Percentiles rank a stretch among this genome's conserved stretches.
Conservation (phyloP, 2,113 vertebrate species). For the Neogobius melanostomus region DNA sequence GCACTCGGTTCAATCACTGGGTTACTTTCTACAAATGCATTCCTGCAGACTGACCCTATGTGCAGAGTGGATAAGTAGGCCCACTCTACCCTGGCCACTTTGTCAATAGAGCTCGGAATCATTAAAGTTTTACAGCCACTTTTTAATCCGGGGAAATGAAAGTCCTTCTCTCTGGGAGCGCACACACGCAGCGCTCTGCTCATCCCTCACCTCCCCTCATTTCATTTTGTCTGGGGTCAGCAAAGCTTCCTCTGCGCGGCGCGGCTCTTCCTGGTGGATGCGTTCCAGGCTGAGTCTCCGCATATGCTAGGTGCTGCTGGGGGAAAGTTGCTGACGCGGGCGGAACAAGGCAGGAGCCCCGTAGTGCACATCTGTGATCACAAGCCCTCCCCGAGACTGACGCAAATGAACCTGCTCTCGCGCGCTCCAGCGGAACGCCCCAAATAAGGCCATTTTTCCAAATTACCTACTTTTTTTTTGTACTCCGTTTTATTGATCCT, state of each 20-base stretch:
- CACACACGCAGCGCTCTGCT: constrained; percentile 27
- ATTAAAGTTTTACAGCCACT: constrained; percentile 57
- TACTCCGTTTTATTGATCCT: constrained; percentile 10
- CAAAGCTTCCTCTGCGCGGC: constrained; percentile 63
- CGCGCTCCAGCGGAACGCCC: constrained; percentile 28
- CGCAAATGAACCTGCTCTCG: constrained; percentile 57
- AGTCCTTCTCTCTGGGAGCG: not conserved
- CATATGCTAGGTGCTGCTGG: constrained; percentile 73
- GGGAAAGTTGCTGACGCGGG: constrained; percentile 73
- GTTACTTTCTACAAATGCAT: constrained; percentile 15
- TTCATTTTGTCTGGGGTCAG: constrained; percentile 71
- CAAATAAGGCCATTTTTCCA: constrained; percentile 34
- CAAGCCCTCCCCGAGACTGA: constrained; percentile 60
- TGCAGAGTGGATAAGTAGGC: constrained; percentile 23
- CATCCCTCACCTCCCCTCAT: constrained; percentile 66
- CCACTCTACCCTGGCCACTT: constrained; percentile 25
- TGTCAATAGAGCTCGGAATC: constrained; percentile 46
- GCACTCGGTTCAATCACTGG: not conserved
- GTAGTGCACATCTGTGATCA: constrained; percentile 78
- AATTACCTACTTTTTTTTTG: constrained; percentile 21
- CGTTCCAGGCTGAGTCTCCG: constrained; percentile 66
- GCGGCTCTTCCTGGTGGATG: constrained; percentile 67
- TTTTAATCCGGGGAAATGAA: constrained; percentile 58
- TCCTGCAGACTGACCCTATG: constrained; percentile 10
- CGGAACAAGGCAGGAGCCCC: constrained; percentile 69